phyloP scores from a whole-genome alignment of 2,888 invertebrate genomes.

The Kuschelorhynchus macadamiae region DNA sequence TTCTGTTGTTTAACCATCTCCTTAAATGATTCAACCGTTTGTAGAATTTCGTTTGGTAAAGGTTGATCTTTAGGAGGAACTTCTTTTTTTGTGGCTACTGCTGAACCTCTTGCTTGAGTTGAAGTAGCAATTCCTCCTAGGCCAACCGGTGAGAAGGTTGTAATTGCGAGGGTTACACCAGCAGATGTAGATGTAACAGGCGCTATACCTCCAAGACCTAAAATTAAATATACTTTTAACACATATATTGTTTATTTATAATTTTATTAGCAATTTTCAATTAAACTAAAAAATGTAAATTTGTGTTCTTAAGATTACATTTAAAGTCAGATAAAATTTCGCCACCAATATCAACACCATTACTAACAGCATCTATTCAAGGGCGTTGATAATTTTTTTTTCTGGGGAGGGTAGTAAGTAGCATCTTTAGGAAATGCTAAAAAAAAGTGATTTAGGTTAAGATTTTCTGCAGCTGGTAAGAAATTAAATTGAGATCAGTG shows the following conservation, averaged over 20 bases:
- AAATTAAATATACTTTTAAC: background rate
- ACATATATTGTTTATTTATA: background rate
- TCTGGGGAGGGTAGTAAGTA: no score
- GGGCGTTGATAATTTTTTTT: no score
- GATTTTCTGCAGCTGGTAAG: no score
- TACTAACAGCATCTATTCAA: no score
- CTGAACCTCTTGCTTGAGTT: conserved; percentile 65
- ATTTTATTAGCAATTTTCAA: background rate
- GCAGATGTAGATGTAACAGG: conserved; percentile 45
- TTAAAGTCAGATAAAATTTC: no score
- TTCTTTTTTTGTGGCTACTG: conserved; percentile 66
- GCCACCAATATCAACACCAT: no score
- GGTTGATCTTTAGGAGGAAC: conserved; percentile 76
- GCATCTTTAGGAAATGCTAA: no score
- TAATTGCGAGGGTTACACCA: conserved; percentile 37
- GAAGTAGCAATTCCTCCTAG: conserved; percentile 81
- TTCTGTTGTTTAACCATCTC: conserved; percentile 90
- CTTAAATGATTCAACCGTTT: conserved; percentile 86
- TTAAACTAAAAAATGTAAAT: no score
- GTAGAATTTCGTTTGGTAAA: conserved; percentile 83
- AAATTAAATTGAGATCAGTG: no score
- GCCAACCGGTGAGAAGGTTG: conserved; percentile 68
- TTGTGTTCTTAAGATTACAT: no score
- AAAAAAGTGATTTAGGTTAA: no score
- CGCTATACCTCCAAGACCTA: conserved; percentile 32